Conservation (phyloP, 2,797 vertebrate species). For the Aplochiton taeniatus region DNA sequence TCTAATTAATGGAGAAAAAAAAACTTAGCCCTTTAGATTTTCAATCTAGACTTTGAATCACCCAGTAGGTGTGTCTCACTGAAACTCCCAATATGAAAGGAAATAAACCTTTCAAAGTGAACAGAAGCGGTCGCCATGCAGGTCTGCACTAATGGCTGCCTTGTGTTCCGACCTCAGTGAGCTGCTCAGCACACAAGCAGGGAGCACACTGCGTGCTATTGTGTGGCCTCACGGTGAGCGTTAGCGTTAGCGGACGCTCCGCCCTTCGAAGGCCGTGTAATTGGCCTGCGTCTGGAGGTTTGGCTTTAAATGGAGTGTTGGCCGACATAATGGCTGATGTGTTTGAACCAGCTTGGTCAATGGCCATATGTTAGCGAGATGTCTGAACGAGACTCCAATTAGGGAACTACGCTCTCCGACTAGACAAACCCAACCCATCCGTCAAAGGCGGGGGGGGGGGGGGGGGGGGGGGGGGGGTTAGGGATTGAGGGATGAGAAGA, state of each 20-base stretch:
- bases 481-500: neutral
- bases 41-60: too few relatives aligned
- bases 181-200: too few relatives aligned
- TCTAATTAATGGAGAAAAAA: too few relatives aligned
- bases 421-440: slow-evolving; percentile 56
- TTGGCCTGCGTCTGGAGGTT: slow-evolving; percentile 52
- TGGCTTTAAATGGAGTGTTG: slow-evolving; percentile 60
- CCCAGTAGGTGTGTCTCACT: too few relatives aligned
- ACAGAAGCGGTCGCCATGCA: too few relatives aligned
- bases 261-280: slow-evolving; percentile 50
- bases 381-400: slow-evolving; percentile 71
- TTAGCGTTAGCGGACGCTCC: slow-evolving; percentile 37
- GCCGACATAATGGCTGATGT: slow-evolving; percentile 64
- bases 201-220: neutral
- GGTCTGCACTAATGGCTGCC: too few relatives aligned
- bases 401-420: slow-evolving; percentile 51
- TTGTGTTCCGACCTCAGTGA: too few relatives aligned
- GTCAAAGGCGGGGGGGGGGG: slow-evolving; percentile 26
- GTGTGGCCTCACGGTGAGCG: slow-evolving; percentile 19
- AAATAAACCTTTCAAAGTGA: too few relatives aligned
- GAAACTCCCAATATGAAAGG: too few relatives aligned
- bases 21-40: too few relatives aligned
- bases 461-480: neutral
- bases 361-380: slow-evolving; percentile 65
- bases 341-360: slow-evolving; percentile 67